Base-by-base conservation (phyloP, 2,113 vertebrate species). In the Tragelaphus scriptus region DNA sequence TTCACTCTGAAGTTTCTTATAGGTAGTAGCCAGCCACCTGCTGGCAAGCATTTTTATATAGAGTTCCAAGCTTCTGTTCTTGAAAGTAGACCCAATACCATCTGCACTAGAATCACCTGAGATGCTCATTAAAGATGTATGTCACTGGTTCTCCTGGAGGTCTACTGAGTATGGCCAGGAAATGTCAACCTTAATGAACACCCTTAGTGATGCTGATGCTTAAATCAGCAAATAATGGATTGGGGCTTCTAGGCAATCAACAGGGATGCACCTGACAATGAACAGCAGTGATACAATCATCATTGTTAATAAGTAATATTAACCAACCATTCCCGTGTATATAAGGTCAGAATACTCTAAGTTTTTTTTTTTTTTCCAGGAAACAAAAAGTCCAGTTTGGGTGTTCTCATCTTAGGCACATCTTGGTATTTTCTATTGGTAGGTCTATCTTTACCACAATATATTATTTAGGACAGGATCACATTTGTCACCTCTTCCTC, bases 1-100 rank as follows among this genome's bases (percentile, higher is more conserved):
- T 86, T 96, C 75, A 61, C 44, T 84, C 53, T 93, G 91, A 97
- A 53, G 7, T 82, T 95, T 95, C 90, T 84, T 84, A 32, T 53
- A 95, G 81, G 53, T 82, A 3, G 51, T 81, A 56, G 49, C 49
- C 49, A 88, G 58, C 55, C 55, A 88, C 90, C 85, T 95, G 88
- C 49, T 95, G 88, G 49, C 55, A 90, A 47, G 32, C 44, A 30
- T 88, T 77, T 88, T 92, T 88, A 85, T 85, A 59, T 3, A 5
- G 65, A 63, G 65, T n/a, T 26, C 44, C 21, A 51, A 7, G 7
- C 36, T 82, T 97, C 14, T 25, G 5, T 49, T 82, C 85, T 49
- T 32, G 23, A 65, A 89, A 87, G 53, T 36, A 51, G 80, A 94
- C 85, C 12, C 28, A 17, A 12, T 3, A 36, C 55, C 65, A 68